These are phyloP conservation scores for Anser cygnoides DNA, from an alignment of 2,113 vertebrate genomes.

Conservation along the genomic window DNA sequence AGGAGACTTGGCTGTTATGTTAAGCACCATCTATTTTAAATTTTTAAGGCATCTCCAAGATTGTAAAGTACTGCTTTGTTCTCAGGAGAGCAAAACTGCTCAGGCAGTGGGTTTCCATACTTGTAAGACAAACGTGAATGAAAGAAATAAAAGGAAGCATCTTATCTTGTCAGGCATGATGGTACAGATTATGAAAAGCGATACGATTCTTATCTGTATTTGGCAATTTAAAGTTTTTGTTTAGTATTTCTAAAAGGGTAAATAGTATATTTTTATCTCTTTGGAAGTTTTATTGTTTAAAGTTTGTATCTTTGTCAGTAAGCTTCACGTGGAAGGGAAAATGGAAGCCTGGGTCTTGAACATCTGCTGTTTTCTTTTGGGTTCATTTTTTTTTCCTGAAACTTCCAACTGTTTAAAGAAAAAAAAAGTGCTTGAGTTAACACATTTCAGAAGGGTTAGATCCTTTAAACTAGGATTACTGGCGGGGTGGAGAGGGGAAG, in stretches of 20 bases:
- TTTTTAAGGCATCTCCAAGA: not conserved
- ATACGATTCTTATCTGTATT: conserved; percentile 29
- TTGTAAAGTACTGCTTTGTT: not conserved
- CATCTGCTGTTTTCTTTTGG: conserved; percentile 63
- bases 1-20: not conserved
- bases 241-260: not conserved
- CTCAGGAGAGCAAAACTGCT: conserved; percentile 6
- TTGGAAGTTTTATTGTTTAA: conserved; percentile 54
- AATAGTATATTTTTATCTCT: conserved; percentile 37
- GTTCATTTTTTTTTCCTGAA: conserved; percentile 27
- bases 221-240: conserved; percentile 9
- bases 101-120: not conserved
- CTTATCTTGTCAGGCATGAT: conserved; percentile 28
- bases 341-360: conserved; percentile 42
- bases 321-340: conserved; percentile 42
- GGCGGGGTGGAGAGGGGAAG: conserved; percentile 28
- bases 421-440: conserved; percentile 54
- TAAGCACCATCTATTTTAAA: not conserved
- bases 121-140: not conserved
- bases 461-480: conserved; percentile 53
- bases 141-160: conserved; percentile 40
- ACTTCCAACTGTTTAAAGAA: conserved; percentile 32
- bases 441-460: conserved; percentile 50
- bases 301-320: conserved; percentile 30
- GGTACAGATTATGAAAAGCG: not conserved